phyloP scores from a whole-genome alignment of 1,140 invertebrate species.

The Drosophila tropicalis region DNA sequence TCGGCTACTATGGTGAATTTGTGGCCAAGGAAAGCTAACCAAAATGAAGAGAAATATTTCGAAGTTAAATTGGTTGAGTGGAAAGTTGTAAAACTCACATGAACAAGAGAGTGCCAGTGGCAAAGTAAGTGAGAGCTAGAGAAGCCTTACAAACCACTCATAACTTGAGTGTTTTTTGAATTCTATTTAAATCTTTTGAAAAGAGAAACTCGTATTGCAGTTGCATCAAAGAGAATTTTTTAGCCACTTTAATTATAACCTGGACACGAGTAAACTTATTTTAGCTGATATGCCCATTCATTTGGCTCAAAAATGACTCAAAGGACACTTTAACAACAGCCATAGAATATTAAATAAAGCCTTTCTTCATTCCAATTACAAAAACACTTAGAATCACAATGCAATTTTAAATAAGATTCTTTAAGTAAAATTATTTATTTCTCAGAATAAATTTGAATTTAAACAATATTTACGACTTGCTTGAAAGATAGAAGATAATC shows the following conservation, averaged over 20 bases:
- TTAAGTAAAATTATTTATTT: too few species aligned
- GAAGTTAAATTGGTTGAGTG: not conserved
- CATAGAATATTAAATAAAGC: too few species aligned
- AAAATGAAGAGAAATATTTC: not conserved
- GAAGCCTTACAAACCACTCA: not conserved
- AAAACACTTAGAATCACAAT: too few species aligned
- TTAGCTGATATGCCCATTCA: too few species aligned
- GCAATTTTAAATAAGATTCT: too few species aligned
- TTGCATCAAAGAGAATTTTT: not conserved
- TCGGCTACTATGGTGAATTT: conserved; percentile 53
- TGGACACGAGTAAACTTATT: not conserved
- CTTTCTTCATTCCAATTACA: too few species aligned
- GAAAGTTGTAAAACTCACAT: not conserved
- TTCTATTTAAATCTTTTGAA: not conserved
- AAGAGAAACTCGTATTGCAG: not conserved
- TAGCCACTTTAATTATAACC: not conserved
- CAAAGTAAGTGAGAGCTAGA: not conserved
- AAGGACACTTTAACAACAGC: not conserved
- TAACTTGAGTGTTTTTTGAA: not conserved
- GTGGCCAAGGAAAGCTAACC: not conserved
- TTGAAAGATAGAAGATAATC: too few species aligned
- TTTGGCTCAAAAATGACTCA: not conserved
- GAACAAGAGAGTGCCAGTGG: not conserved
- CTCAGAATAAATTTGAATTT: too few species aligned
- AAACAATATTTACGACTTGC: too few species aligned